These are phyloP conservation scores for Climacteris rufus DNA, from an alignment of 2,113 vertebrate species.

Conservation along the genomic window DNA sequence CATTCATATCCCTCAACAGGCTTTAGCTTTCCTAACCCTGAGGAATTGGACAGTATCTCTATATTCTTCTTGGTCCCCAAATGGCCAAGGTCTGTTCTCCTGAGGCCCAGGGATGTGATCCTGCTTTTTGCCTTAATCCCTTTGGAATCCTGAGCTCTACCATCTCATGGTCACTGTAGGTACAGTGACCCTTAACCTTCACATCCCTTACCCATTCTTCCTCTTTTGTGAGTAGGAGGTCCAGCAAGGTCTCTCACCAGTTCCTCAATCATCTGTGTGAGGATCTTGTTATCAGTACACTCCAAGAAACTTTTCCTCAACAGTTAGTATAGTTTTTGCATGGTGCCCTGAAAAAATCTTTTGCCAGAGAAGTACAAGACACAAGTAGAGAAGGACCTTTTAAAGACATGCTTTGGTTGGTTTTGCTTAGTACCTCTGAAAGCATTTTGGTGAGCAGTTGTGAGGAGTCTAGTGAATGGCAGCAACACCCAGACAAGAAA, in stretches of 20 bases:
- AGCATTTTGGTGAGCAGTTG: neutral
- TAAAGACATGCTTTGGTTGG: neutral
- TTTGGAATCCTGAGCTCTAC: neutral
- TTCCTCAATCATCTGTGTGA: fast-evolving
- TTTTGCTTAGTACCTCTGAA: neutral
- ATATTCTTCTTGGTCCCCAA: neutral
- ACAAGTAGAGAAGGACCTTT: neutral
- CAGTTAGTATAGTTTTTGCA: neutral
- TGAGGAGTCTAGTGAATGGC: neutral
- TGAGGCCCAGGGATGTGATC: neutral
- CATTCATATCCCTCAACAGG: neutral
- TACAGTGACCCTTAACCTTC: neutral
- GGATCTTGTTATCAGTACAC: neutral
- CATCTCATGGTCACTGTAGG: neutral
- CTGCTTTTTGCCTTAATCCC: neutral
- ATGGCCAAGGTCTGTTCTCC: neutral
- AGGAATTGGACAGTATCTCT: neutral
- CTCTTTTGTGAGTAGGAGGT: neutral
- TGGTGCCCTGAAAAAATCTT: neutral
- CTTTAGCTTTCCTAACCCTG: neutral
- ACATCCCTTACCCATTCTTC: neutral
- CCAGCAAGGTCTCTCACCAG: neutral
- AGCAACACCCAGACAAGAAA: neutral
- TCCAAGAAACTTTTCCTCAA: neutral
- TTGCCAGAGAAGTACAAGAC: neutral